phyloP scores from a whole-genome alignment of 2,113 vertebrate genomes.

The Eptatretus burgeri region DNA sequence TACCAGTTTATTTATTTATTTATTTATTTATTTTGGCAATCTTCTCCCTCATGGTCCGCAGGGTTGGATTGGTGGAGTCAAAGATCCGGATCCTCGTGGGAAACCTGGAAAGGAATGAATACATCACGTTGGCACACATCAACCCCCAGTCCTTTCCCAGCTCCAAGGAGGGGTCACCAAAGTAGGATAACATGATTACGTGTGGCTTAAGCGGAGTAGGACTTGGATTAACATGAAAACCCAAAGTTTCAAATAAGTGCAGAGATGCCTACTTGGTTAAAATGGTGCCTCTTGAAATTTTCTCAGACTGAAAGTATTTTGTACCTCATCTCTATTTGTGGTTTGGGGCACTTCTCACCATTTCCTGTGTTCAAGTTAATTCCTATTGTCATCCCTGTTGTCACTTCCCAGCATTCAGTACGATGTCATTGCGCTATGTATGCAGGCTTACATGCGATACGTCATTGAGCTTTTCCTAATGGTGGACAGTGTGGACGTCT shows the following conservation, averaged over 20 bases:
- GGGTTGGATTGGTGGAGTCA: conserved; percentile 57
- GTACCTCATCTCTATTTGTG: too few species aligned
- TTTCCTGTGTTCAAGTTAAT: not conserved
- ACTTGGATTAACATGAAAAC: not conserved
- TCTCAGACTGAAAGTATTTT: conserved; percentile 7
- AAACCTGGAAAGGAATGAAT: conserved; percentile 44
- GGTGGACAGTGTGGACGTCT: too few species aligned
- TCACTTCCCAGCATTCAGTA: too few species aligned
- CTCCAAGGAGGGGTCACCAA: conserved; percentile 27
- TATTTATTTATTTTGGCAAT: too few species aligned
- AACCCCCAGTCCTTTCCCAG: conserved; percentile 42
- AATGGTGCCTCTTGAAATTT: conserved; percentile 7
- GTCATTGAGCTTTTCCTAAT: too few species aligned
- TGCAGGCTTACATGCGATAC: too few species aligned
- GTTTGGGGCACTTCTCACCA: not conserved
- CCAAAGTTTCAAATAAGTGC: too few species aligned
- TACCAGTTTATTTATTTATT: too few species aligned
- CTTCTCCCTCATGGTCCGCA: conserved; percentile 11
- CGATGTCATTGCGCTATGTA: too few species aligned
- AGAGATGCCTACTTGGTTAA: not conserved
- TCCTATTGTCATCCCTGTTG: too few species aligned
- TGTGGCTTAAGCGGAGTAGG: conserved; percentile 7
- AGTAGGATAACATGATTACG: conserved; percentile 21
- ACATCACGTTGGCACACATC: conserved; percentile 42
- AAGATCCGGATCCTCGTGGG: conserved; percentile 58